Base-by-base conservation (phyloP, 2,888 invertebrate genomes). In the Caradrina clavipalpis region DNA sequence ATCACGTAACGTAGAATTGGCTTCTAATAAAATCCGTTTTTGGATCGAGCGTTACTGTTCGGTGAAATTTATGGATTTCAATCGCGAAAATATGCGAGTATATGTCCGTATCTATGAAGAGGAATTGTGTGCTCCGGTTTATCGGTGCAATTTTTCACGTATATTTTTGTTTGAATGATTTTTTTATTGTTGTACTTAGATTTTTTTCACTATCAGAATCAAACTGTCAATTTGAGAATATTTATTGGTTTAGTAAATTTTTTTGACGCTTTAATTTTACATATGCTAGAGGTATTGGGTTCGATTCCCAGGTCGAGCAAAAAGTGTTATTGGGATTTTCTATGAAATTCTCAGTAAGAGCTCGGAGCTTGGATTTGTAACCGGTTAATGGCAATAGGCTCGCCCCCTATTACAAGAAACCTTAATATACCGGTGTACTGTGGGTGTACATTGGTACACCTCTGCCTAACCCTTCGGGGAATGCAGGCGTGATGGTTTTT, bases 1-100 rank as follows among this genome's bases (percentile, higher is more conserved):
- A 84, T 83, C 73, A 79, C 81, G 80, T 79, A 74, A 75, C 66
- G 19, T 61, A 63, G 63, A 65, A 82, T 78, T 62, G 76, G 56
- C 39, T 73, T 72, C 70, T 73, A 74, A 81, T 78, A 78, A 76
- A 82, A 76, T 63, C 63, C 50, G 65, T 69, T 76, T 69, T 64
- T 61, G 19, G 76, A 81, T 76, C 57, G 56, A 65, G 21, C 22
- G 47, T 60, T 72, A 75, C 64, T 77, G 76, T 65, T 67, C 54
- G 17, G 50, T 17, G 53, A 61, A 70, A 73, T 81, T 73, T 82
- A 82, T 80, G 72, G 69, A 64, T 77, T 78, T 69, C 73, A 80
- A 70, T 82, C 49, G 63, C 42, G 15, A 72, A 58, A 65, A 61
- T 55, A 78, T 71, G 55, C 35, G 15, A 67, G 50, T 65, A 17